A percentile compares a stretch with the other conserved stretches of the same genome.
These are phyloP conservation scores for Myotis vivesi DNA, from an alignment of 2,797 vertebrate species.

Conservation along the genomic window DNA sequence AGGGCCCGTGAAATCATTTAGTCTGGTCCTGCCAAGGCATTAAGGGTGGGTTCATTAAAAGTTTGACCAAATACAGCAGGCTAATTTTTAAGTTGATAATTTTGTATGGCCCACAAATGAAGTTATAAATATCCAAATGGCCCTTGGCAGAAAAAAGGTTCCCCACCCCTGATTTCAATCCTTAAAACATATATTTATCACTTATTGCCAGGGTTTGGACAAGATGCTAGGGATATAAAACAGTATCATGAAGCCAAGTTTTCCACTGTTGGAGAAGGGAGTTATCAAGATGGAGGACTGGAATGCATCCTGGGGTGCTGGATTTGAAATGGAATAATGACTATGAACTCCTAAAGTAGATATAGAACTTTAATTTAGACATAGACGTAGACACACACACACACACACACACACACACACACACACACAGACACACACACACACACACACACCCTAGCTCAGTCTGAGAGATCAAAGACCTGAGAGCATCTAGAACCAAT, in stretches of 20 bases:
- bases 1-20: no score
- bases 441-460: not conserved
- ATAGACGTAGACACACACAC: not conserved
- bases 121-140: no score
- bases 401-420: not conserved
- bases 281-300: not conserved
- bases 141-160: no score
- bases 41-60: no score
- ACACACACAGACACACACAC: not conserved
- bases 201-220: not conserved
- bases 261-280: not conserved
- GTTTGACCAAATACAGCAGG: no score
- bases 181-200: not conserved
- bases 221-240: not conserved
- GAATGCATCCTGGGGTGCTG: not conserved
- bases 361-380: not conserved
- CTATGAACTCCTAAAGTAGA: not conserved
- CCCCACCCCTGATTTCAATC: not conserved
- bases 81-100: no score
- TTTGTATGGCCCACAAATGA: no score
- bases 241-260: not conserved
- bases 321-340: not conserved
- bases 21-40: no score
- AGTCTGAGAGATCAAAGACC: not conserved
- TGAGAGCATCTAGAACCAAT: not conserved